Evolutionary conservation across 2,888 invertebrate genomes (phyloP), one percentile per base, ranked within the genome.

Genomic region (Congeria kusceri): DNA sequence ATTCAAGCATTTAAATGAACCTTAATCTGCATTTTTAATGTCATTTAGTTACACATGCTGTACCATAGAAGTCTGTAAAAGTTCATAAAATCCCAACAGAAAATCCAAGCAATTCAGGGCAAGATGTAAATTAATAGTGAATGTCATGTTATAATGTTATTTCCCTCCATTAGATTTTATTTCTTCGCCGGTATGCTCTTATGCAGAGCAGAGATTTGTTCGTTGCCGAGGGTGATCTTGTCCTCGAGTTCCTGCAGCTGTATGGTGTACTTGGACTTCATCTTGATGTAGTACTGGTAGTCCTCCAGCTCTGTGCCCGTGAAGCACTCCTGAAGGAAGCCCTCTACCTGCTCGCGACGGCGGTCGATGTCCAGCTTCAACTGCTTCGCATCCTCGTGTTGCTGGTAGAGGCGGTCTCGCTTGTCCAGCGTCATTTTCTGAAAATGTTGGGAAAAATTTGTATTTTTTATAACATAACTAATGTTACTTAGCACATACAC

Each of bases 221-320:
- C 97, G 92, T 97, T 96, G 72, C 96, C 96, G 82, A 96, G 94
- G 91, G 96, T 96, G 84, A 97, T 96, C 94, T 96, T 96, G 93
- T 97, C 97, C 87, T 96, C 95, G 85, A 97, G 96, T 92, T 97
- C 97, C 87, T 96, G 95, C 74, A 96, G 95, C 92, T 97, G 97
- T 93, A 97, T 96, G 88, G 96, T 96, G 83, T 97, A 94, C 93
- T 96, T 97, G 44, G 96, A 96, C 94, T 97, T 97, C 96, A 96
- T 97, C 92, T 96, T 96, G 88, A 97, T 96, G 94, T 96, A 97
- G 92, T 96, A 96, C 89, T 96, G 96, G 92, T 97, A 97, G 92
- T 97, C 96, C 53, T 96, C 95, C 91, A 95, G 96, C 91, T 96
- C 96, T 62, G 95, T 94, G 0, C 76, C 72, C 86, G 95, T 95